Evolutionary conservation across 2,113 vertebrate species (phyloP).

Genomic region (Seriola quinqueradiata): DNA sequence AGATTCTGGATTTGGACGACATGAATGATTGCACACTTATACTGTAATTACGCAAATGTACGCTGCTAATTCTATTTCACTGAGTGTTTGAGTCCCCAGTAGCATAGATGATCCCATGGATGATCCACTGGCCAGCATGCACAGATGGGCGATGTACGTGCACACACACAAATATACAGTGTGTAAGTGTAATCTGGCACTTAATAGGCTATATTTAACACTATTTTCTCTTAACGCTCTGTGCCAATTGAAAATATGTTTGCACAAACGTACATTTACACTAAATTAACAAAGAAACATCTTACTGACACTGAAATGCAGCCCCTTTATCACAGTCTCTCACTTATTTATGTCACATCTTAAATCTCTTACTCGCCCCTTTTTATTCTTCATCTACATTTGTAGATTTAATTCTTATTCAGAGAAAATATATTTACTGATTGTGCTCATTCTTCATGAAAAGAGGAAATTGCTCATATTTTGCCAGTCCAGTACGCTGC

Average conservation of each 20-base stretch:
- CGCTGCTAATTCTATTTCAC: constrained; percentile 42
- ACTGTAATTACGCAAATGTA: constrained; percentile 66
- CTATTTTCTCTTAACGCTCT: neutral
- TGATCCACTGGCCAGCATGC: constrained; percentile 42
- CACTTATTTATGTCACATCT: neutral
- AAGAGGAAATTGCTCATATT: neutral
- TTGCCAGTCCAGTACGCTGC: neutral
- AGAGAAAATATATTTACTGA: neutral
- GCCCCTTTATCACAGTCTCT: neutral
- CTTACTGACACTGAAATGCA: neutral
- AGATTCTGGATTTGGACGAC: constrained; percentile 56
- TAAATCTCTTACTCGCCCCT: neutral
- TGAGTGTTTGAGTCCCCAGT: constrained; percentile 13
- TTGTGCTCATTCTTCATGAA: neutral
- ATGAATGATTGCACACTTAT: constrained; percentile 49
- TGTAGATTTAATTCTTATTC: neutral
- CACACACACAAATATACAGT: constrained; percentile 16
- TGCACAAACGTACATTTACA: neutral
- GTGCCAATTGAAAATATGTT: neutral
- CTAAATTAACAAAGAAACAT: neutral
- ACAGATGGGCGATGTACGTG: constrained; percentile 36
- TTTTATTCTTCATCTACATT: neutral
- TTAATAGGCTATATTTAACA: neutral
- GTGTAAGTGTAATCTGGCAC: neutral
- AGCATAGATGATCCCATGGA: constrained; percentile 30